Evolutionary conservation across 2,888 invertebrate species (phyloP).

Genomic region (Phlogophora meticulosa): DNA sequence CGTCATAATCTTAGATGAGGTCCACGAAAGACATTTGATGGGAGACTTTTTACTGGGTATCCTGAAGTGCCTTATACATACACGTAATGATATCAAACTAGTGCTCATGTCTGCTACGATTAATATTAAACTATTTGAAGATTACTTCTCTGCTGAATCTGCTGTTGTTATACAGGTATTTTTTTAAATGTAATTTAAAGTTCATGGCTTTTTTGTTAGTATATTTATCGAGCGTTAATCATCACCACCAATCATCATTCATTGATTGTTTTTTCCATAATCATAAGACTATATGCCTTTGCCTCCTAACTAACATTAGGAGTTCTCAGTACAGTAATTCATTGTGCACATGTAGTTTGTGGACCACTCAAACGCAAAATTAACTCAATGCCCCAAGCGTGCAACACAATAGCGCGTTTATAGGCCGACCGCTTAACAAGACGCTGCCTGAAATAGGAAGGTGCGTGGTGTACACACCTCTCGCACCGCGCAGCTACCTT

Average conservation of each 20-base stretch:
- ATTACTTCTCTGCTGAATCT: conserved; percentile 95
- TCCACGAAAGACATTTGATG: conserved; percentile 98
- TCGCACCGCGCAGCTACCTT: too few relatives aligned
- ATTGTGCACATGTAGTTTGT: too few relatives aligned
- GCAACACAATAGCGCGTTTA: too few relatives aligned
- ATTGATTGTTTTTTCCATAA: too few relatives aligned
- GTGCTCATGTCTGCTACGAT: conserved; percentile 99
- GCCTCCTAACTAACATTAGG: too few relatives aligned
- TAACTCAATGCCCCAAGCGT: too few relatives aligned
- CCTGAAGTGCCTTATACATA: conserved; percentile 97
- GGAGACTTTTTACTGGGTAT: conserved; percentile 98
- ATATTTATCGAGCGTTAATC: neutral
- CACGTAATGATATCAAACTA: conserved; percentile 95
- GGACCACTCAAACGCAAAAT: too few relatives aligned
- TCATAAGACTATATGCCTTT: too few relatives aligned
- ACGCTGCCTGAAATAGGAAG: too few relatives aligned
- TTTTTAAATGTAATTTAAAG: neutral
- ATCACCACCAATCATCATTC: neutral
- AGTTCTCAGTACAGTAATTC: too few relatives aligned
- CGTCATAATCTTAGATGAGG: conserved; percentile 98
- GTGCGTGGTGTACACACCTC: too few relatives aligned
- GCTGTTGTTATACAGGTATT: conserved; percentile 95
- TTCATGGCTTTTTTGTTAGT: neutral
- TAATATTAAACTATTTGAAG: conserved; percentile 97
- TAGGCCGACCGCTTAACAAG: too few relatives aligned